Conservation (phyloP, 2,888 invertebrate species). For the Drosophila kuntzei region DNA sequence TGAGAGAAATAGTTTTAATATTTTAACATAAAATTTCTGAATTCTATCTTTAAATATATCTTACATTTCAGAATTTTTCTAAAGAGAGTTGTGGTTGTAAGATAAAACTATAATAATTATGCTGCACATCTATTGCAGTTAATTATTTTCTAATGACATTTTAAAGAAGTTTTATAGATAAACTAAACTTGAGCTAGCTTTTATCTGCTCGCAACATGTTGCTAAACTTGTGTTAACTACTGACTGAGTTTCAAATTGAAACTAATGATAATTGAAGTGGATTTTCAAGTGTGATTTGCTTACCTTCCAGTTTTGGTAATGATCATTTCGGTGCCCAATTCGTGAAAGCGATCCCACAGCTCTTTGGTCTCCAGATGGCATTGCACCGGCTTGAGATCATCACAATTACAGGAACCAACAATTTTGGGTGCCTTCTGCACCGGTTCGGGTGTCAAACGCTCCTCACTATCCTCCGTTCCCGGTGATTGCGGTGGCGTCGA, state of each 20-base stretch:
- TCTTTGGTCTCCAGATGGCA: constrained; percentile 98
- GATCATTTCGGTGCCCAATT: constrained; percentile 98
- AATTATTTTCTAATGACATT: no score
- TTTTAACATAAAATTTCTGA: no score
- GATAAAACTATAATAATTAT: no score
- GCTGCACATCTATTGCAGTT: no score
- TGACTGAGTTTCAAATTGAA: constrained; percentile 18
- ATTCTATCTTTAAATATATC: no score
- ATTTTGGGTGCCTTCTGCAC: constrained; percentile 86
- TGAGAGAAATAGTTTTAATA: no score
- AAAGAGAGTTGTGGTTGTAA: no score
- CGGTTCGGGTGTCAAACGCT: constrained; percentile 85
- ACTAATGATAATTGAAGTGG: constrained; percentile 39
- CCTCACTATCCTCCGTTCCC: constrained; percentile 84
- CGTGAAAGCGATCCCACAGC: constrained; percentile 98
- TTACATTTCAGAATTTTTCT: no score
- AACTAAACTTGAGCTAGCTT: not conserved
- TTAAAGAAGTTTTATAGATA: no score
- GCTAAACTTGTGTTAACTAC: constrained; percentile 8
- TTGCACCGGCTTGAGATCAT: constrained; percentile 93
- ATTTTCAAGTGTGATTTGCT: constrained; percentile 56
- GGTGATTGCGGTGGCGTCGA: constrained; percentile 85
- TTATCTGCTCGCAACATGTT: constrained; percentile 9
- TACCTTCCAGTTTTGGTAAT: constrained; percentile 98
- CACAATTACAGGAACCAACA: constrained; percentile 91